Evolutionary conservation across 2,113 vertebrate genomes (phyloP), one percentile per base, ranked within the genome.

Genomic region (Xiphophorus maculatus): DNA sequence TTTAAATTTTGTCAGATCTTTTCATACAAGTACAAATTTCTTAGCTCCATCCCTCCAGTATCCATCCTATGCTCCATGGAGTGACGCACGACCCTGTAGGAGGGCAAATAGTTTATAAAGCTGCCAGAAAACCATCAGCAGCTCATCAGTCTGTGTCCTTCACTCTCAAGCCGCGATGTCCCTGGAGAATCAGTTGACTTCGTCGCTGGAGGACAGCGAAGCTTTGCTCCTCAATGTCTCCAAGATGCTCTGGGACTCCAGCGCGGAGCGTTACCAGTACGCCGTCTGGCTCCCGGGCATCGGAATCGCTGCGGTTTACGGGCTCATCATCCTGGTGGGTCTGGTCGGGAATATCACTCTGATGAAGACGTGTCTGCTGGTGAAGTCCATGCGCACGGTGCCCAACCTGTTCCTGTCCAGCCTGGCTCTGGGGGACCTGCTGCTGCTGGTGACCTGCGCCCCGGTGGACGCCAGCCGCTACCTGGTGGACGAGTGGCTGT

Each of bases 391-490:
- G 96, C 90, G 98, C 70, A 99, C 93, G 0, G 95, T 98, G 54
- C 97, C 98, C 0, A 98, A 99, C 87, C 80, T 99, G 78, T 97
- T 98, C 89, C 96, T 99, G 89, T 98, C 96, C 73, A 98, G 97
- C 42, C 92, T 99, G 90, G 98, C 98, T 54, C 79, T 98, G 83
- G 98, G 98, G 13, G 98, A 99, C 87, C 82, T 98, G 88, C 90
- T 99, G 66, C 94, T 99, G 62, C 86, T 99, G 84, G 90, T 98
- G 74, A 99, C 98, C 9, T 99, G 98, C 19, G 97, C 96, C 27
- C 98, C 98, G 0, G 97, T 99, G 92, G 97, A 99, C 82, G 98
- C 97, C 90, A 98, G 96, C 90, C 95, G 96, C 68, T 98, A 96
- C 90, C 92, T 99, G 69, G 94, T 96, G 75, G 95, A 97, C 0